Conservation (phyloP, 2,113 vertebrate species). For the Oceanites oceanicus region DNA sequence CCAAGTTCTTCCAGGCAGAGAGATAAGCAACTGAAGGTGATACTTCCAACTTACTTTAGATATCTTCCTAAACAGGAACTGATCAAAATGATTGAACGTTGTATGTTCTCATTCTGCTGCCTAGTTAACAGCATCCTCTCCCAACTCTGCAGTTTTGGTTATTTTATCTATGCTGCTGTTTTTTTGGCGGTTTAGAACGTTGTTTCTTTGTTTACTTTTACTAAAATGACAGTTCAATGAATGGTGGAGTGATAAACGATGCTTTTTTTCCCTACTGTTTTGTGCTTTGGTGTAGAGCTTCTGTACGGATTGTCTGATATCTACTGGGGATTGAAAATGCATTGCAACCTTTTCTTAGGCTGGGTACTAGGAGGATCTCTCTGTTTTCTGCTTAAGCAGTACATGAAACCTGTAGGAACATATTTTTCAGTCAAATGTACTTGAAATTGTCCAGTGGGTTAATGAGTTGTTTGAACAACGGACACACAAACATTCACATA, state of each 20-base stretch:
- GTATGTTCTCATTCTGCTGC: neutral
- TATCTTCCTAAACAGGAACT: neutral
- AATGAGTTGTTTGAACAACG: neutral
- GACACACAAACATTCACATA: neutral
- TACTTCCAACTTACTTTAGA: neutral
- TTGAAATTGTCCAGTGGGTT: neutral
- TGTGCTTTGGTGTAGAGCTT: neutral
- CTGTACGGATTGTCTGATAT: neutral
- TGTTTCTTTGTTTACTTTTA: neutral
- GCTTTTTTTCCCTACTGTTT: neutral
- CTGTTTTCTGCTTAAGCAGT: neutral
- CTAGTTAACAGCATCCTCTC: neutral
- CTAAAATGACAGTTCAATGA: neutral
- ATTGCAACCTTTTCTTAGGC: neutral
- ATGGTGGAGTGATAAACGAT: neutral
- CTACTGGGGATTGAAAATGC: neutral
- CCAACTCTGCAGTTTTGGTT: neutral
- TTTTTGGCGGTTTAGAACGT: neutral
- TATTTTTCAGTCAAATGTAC: neutral
- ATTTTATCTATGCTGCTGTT: neutral
- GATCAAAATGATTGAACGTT: neutral
- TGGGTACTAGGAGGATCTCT: neutral
- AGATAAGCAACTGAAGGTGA: neutral
- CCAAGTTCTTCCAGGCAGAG: neutral
- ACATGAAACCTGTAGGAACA: neutral